Conservation (phyloP, 2,113 vertebrate genomes). For the Daboia siamensis region DNA sequence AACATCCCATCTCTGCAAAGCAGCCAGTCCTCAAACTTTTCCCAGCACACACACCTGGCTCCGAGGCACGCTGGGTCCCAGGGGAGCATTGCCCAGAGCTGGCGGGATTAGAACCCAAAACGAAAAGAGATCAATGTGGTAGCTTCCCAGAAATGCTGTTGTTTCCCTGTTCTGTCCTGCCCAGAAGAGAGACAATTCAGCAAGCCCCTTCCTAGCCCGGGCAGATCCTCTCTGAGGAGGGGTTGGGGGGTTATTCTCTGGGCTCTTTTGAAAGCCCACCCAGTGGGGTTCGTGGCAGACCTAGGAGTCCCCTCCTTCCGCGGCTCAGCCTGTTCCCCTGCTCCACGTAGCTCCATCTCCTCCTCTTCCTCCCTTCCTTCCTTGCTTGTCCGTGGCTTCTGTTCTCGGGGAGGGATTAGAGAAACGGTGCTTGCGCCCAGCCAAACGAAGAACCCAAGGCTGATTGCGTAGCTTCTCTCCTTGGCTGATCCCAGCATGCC, state of each 20-base stretch:
- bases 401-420: background rate
- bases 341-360: background rate
- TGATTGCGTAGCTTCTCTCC: background rate
- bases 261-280: background rate
- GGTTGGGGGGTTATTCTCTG: too few species aligned
- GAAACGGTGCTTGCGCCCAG: background rate
- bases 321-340: too few species aligned
- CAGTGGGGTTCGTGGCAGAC: background rate
- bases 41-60: too few species aligned
- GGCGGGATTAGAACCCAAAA: background rate
- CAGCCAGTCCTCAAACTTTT: too few species aligned
- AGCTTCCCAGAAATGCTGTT: background rate
- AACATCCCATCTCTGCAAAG: too few species aligned
- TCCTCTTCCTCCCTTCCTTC: background rate
- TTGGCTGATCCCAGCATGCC: conserved; percentile 1
- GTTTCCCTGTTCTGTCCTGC: background rate
- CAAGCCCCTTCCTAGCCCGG: background rate
- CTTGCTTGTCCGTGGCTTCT: background rate
- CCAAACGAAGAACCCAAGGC: background rate
- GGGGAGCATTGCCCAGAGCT: background rate
- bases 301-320: background rate
- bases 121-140: background rate
- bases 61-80: background rate
- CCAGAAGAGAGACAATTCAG: background rate
- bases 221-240: background rate